These are phyloP conservation scores for Ophthalmolycus amberensis DNA, from an alignment of 2,113 vertebrate species.

Conservation along the genomic window DNA sequence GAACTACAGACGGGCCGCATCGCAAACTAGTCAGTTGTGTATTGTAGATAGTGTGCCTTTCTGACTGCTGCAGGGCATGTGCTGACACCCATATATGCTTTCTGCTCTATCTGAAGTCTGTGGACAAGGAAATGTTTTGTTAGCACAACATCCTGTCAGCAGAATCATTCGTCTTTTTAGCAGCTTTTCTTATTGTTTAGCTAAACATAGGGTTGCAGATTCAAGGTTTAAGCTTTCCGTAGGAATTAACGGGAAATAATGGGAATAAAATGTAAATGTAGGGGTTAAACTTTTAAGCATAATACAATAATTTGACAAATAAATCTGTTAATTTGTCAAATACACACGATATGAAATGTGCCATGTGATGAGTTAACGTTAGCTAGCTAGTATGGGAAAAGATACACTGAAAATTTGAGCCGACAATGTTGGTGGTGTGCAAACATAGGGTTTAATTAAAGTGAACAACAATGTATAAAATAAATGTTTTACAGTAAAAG, in stretches of 20 bases:
- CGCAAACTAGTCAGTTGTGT: neutral
- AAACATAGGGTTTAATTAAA: neutral
- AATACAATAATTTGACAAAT: neutral
- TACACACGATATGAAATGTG: neutral
- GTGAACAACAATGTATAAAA: neutral
- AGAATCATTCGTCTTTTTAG: neutral
- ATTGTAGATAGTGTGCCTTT: neutral
- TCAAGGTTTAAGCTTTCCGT: neutral
- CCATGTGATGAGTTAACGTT: neutral
- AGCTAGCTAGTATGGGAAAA: too few species aligned
- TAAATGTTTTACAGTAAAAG: too few species aligned
- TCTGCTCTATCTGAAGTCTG: neutral
- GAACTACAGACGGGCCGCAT: neutral
- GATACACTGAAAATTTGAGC: neutral
- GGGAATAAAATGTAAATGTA: neutral
- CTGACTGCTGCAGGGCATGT: neutral
- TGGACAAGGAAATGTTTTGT: slow-evolving; percentile 22
- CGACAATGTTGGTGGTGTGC: neutral
- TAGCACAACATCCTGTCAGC: neutral
- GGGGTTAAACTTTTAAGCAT: neutral
- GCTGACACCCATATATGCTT: neutral
- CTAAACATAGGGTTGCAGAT: neutral
- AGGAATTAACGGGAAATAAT: neutral
- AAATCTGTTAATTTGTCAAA: neutral
- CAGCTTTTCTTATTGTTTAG: neutral